Evolutionary conservation across 2,797 vertebrate species (phyloP), one percentile per base, ranked within the genome.

Genomic region (Phrynocephalus vlangalii): DNA sequence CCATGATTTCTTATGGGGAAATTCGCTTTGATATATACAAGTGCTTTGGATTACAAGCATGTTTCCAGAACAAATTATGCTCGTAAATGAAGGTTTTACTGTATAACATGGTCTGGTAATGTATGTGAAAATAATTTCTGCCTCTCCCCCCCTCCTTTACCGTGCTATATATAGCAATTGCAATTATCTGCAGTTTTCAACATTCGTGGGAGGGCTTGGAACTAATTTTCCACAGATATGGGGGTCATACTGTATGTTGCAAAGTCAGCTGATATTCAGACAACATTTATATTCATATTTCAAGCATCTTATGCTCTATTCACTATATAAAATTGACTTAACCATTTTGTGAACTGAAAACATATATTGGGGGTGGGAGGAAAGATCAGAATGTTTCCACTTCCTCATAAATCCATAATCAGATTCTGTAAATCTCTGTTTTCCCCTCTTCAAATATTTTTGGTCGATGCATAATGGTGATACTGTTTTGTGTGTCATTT

Each of bases 401-500:
- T 67, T 79, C 0, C 83, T 90, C 90, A 85, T 0, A 0, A 72
- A 52, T 80, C 66, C 38, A 83, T 72, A 86, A 89, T 92, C 13
- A 78, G 0, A 3, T 92, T 50, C 77, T 68, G 38, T 50, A 20
- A 78, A 73, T 73, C 85, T 63, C 3, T 24, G 72, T 68, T 73
- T 75, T 63, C 38, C 30, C 18, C 79, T 6, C 3, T n/a, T 50
- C 88, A 81, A 84, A 20, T 73, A 78, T 6, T 78, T 82, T 22
- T 79, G 67, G 67, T 6, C 3, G 33, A 5, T 5, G 18, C 83
- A 78, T 44, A 66, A 86, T 91, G 72, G 0, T 10, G 20, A n/a
- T 1, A 18, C 1, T 77, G 67, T 70, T 0, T 11, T 88, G 85
- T 38, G n/a, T 50, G 26, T 3, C 83, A 86, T 90, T 90, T 87